Conservation (phyloP, 1,140 invertebrate species). For the Temnothorax curvispinosus region DNA sequence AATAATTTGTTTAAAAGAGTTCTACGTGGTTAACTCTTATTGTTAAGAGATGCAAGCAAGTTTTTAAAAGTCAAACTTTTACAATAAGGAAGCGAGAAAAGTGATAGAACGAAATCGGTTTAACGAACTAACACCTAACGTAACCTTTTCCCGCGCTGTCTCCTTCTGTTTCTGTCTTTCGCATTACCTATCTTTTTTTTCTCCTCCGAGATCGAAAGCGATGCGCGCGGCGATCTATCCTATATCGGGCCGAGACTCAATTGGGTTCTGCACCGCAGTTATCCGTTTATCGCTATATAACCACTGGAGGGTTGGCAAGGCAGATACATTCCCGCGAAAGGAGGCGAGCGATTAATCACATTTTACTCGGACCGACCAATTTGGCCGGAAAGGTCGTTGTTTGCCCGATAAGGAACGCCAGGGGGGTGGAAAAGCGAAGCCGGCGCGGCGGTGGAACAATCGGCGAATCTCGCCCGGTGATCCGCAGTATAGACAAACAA, state of each 20-base stretch:
- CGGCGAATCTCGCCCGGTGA: slow-evolving; percentile 67
- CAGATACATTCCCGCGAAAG: slow-evolving; percentile 71
- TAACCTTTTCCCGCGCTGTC: slow-evolving; percentile 12
- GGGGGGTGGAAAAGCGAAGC: slow-evolving; percentile 29
- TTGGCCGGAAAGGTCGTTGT: slow-evolving; percentile 80
- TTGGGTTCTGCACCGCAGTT: slow-evolving; percentile 76
- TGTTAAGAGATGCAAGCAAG: not conserved
- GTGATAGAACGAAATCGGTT: slow-evolving; percentile 33
- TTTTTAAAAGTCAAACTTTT: slow-evolving; percentile 6
- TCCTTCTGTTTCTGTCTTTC: not conserved
- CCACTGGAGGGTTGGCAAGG: slow-evolving; percentile 31
- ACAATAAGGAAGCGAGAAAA: not conserved
- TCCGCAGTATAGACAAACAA: slow-evolving; percentile 73
- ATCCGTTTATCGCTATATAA: slow-evolving; percentile 77
- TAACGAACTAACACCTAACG: slow-evolving; percentile 57
- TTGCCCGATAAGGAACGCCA: slow-evolving; percentile 72
- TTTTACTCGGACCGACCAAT: slow-evolving; percentile 79
- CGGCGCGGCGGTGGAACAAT: slow-evolving; percentile 70
- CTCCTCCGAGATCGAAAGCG: slow-evolving; percentile 39
- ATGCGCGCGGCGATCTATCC: slow-evolving; percentile 42
- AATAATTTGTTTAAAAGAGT: not conserved
- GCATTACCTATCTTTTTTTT: not conserved
- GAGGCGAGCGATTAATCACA: slow-evolving; percentile 81
- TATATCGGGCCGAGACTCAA: slow-evolving; percentile 65
- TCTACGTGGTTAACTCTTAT: not conserved